phyloP scores from a whole-genome alignment of 2,797 vertebrate species.

The Eutrigla gurnardus region DNA sequence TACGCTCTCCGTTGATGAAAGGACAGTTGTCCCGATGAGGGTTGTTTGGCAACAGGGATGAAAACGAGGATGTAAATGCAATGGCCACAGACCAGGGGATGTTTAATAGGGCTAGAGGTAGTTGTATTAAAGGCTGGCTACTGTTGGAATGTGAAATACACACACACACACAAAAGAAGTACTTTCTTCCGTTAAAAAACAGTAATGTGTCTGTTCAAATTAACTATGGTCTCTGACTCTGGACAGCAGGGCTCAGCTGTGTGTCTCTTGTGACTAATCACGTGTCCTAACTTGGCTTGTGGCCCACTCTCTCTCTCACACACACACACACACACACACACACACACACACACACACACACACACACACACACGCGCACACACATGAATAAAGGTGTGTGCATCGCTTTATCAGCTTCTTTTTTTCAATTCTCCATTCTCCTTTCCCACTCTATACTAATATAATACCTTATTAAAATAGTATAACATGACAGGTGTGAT shows the following conservation, averaged over 20 bases:
- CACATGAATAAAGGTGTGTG: background rate
- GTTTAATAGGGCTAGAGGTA: conserved; percentile 50
- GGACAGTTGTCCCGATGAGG: conserved; percentile 46
- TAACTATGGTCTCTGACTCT: conserved; percentile 36
- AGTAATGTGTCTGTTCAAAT: conserved; percentile 53
- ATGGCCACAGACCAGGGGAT: conserved; percentile 65
- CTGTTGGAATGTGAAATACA: conserved; percentile 51
- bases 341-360: conserved; percentile 1
- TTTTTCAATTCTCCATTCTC: background rate
- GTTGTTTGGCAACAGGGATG: conserved; percentile 53
- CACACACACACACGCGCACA: background rate
- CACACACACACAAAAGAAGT: conserved; percentile 7
- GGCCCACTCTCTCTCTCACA: background rate
- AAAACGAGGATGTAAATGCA: conserved; percentile 60
- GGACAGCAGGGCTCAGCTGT: conserved; percentile 43
- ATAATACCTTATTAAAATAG: too few relatives aligned
- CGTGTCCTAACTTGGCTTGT: conserved; percentile 23
- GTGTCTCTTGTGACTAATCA: conserved; percentile 41
- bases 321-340: background rate
- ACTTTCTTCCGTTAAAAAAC: conserved; percentile 23
- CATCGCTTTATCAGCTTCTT: background rate
- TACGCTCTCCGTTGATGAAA: conserved; percentile 50
- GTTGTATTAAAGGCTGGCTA: conserved; percentile 52
- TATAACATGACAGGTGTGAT: too few relatives aligned
- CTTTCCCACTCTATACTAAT: background rate